phyloP scores from a whole-genome alignment of 35 echinoderm and acorn worm genomes.

The Eucidaris tribuloides region DNA sequence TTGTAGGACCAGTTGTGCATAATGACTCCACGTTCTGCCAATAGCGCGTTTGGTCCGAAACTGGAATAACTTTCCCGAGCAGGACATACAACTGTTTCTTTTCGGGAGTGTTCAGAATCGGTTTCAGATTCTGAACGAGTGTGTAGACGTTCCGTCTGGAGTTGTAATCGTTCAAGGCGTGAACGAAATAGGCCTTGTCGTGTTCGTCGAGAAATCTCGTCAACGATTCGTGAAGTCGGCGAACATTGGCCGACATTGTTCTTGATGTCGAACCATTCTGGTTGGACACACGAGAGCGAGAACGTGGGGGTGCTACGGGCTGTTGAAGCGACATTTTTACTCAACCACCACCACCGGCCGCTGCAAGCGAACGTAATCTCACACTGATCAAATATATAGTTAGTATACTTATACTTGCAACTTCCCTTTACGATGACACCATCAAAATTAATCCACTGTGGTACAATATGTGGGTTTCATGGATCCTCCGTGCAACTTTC shows the following conservation, averaged over 20 bases:
- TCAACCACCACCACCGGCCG: too few relatives aligned
- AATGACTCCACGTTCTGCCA: slow-evolving; percentile 75
- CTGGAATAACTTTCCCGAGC: slow-evolving; percentile 77
- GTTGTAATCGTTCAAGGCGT: slow-evolving; percentile 94
- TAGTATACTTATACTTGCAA: too few relatives aligned
- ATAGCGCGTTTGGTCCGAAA: slow-evolving; percentile 65
- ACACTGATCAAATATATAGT: too few relatives aligned
- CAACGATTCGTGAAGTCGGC: slow-evolving; percentile 86
- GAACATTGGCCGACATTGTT: slow-evolving; percentile 92
- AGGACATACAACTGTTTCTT: slow-evolving; percentile 73
- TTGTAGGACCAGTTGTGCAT: slow-evolving; percentile 4
- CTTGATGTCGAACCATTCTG: slow-evolving; percentile 34
- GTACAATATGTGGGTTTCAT: too few relatives aligned
- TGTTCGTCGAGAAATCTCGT: slow-evolving; percentile 56
- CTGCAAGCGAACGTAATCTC: too few relatives aligned
- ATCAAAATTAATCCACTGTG: too few relatives aligned
- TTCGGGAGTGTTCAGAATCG: slow-evolving; percentile 78
- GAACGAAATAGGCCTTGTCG: slow-evolving; percentile 81
- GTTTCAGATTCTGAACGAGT: slow-evolving; percentile 61
- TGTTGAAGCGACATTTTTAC: slow-evolving; percentile 21
- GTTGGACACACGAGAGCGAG: slow-evolving; percentile 5
- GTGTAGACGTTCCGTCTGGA: slow-evolving; percentile 77
- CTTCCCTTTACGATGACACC: too few relatives aligned
- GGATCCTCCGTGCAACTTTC: too few relatives aligned
- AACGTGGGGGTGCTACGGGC: background rate